Evolutionary conservation across 2,797 vertebrate species (phyloP).

Genomic region (Oreonectes daqikongensis): DNA sequence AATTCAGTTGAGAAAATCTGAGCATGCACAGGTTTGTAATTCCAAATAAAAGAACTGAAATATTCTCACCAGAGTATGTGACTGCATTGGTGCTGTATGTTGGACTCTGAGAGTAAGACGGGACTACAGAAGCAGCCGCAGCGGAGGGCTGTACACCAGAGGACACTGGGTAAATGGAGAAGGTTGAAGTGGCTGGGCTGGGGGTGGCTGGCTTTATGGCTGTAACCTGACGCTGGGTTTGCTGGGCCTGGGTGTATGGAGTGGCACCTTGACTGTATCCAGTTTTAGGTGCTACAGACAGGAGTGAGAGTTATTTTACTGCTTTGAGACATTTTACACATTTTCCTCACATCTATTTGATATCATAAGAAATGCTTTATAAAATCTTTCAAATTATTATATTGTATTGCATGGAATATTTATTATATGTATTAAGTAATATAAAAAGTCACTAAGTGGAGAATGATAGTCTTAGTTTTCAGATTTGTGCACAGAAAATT

Average conservation of each 20-base stretch:
- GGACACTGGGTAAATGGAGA: constrained; percentile 96
- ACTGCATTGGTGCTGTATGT: constrained; percentile 97
- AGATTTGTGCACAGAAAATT: too few species aligned
- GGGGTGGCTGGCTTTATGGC: constrained; percentile 96
- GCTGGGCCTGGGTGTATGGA: constrained; percentile 94
- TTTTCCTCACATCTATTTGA: too few species aligned
- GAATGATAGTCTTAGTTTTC: too few species aligned
- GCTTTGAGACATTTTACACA: background rate
- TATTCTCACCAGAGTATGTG: constrained; percentile 93
- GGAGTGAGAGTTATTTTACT: background rate
- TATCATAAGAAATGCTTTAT: too few species aligned
- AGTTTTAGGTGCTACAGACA: constrained; percentile 85
- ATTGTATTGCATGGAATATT: too few species aligned
- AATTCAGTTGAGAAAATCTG: too few species aligned
- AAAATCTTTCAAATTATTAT: background rate
- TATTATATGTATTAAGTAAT: too few species aligned
- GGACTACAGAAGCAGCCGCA: constrained; percentile 87
- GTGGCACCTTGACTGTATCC: constrained; percentile 95
- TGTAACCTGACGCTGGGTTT: constrained; percentile 90
- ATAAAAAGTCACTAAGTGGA: too few species aligned
- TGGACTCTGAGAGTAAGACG: constrained; percentile 95
- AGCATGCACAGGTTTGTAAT: too few species aligned
- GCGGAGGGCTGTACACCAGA: constrained; percentile 91
- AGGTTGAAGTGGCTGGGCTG: constrained; percentile 93
- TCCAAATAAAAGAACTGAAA: too few species aligned